Percentiles rank a stretch among this genome's conserved stretches.
Evolutionary conservation across 2,888 invertebrate species (phyloP).

Genomic region (Lapara coniferarum): DNA sequence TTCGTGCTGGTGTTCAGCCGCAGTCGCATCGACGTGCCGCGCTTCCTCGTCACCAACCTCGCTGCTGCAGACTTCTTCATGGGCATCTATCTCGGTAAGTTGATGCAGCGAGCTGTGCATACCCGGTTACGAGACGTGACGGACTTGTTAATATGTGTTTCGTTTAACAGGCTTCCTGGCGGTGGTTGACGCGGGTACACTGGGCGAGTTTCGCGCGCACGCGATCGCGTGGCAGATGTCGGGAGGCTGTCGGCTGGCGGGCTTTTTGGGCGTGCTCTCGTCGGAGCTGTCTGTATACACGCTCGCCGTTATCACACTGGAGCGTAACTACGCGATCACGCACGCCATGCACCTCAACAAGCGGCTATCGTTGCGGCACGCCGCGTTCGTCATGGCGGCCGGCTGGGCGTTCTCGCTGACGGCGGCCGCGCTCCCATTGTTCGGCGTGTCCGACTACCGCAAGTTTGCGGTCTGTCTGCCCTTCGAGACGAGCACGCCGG

Average conservation of each 20-base stretch:
- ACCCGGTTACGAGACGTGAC: not conserved
- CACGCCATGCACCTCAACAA: slow-evolving; percentile 99
- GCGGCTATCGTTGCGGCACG: slow-evolving; percentile 94
- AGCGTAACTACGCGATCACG: slow-evolving; percentile 98
- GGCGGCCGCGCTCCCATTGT: slow-evolving; percentile 94
- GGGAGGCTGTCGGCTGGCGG: slow-evolving; percentile 95
- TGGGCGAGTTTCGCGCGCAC: slow-evolving; percentile 97
- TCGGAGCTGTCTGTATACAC: slow-evolving; percentile 98
- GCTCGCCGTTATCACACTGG: slow-evolving; percentile 97
- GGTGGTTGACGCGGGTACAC: slow-evolving; percentile 96
- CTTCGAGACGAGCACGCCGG: slow-evolving; percentile 92
- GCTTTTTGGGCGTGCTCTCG: slow-evolving; percentile 96
- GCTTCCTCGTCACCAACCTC: slow-evolving; percentile 97
- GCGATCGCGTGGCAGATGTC: slow-evolving; percentile 99
- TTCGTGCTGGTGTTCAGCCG: slow-evolving; percentile 95
- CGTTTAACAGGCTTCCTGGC: slow-evolving; percentile 90
- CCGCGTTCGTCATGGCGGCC: slow-evolving; percentile 94
- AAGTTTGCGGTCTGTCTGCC: slow-evolving; percentile 98
- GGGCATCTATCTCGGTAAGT: slow-evolving; percentile 94
- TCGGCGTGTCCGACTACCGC: slow-evolving; percentile 97
- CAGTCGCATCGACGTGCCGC: slow-evolving; percentile 97
- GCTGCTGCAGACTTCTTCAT: slow-evolving; percentile 99
- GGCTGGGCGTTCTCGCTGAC: slow-evolving; percentile 96
- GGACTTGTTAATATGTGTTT: not conserved
- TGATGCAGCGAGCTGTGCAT: not conserved